Evolutionary conservation across 2,888 invertebrate genomes (phyloP).

Genomic region (Agrenia bidenticulata): DNA sequence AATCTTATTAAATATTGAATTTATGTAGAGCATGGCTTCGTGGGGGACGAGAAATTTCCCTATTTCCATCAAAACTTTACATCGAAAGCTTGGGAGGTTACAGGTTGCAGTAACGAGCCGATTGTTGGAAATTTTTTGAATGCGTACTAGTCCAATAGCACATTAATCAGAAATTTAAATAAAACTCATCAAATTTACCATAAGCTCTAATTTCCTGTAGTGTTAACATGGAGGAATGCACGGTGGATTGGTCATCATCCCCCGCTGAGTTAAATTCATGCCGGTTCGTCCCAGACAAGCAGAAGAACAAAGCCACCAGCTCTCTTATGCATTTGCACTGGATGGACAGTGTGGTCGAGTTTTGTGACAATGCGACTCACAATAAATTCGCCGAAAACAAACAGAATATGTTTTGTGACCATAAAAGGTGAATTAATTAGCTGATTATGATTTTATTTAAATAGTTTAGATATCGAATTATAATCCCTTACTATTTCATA

Average conservation of each 20-base stretch:
- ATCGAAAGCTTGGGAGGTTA: conserved; percentile 25
- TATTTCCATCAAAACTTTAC: conserved; percentile 29
- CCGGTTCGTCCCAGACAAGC: conserved; percentile 14
- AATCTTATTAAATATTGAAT: too few species aligned
- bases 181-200: too few species aligned
- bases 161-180: too few species aligned
- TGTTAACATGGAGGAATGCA: conserved; percentile 15
- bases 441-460: too few species aligned
- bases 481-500: too few species aligned
- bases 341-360: conserved; percentile 52
- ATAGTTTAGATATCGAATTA: too few species aligned
- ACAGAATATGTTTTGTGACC: conserved; percentile 66
- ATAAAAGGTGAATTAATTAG: conserved; percentile 58
- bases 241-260: conserved; percentile 11
- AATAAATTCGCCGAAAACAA: conserved; percentile 65
- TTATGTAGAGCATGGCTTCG: conserved; percentile 13
- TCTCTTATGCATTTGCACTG: conserved; percentile 43
- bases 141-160: conserved; percentile 13
- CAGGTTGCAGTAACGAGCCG: conserved; percentile 28
- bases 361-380: conserved; percentile 66
- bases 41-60: conserved; percentile 22
- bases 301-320: conserved; percentile 26
- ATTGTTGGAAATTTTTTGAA: conserved; percentile 28
- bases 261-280: conserved; percentile 32
- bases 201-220: too few species aligned